Percentiles rank a stretch among this genome's conserved stretches.
phyloP scores from a whole-genome alignment of 2,113 vertebrate species.

The Mus spicilegus region DNA sequence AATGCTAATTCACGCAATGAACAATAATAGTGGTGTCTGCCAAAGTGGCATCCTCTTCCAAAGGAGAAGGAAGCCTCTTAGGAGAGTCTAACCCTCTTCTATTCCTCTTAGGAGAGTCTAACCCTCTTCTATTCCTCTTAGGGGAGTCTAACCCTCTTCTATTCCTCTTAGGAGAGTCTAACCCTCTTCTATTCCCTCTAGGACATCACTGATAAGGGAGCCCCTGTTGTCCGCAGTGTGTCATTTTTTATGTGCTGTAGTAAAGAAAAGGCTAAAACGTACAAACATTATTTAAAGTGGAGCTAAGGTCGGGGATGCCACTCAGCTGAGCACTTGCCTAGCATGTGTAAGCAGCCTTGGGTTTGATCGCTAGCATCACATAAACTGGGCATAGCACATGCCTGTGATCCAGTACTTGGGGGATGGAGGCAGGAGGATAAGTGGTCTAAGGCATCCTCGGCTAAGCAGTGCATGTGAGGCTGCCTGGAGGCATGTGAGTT shows the following conservation, averaged over 20 bases:
- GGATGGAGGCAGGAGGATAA: not conserved
- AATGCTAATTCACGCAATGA: constrained; percentile 24
- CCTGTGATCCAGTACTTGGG: not conserved
- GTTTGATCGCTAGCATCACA: not conserved
- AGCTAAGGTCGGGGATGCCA: not conserved
- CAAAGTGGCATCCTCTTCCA: not conserved
- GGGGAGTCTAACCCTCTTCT: not conserved
- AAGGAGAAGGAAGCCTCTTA: not conserved
- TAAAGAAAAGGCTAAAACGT: not conserved
- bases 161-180: too few species aligned
- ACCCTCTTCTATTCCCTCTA: not conserved
- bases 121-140: not conserved
- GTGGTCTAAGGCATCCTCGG: not conserved
- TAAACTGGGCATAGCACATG: not conserved
- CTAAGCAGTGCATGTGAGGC: not conserved
- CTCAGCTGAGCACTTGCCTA: not conserved
- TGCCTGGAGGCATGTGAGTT: not conserved
- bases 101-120: not conserved
- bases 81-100: too few species aligned
- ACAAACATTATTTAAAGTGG: not conserved
- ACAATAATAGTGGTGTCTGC: not conserved
- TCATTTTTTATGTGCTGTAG: not conserved
- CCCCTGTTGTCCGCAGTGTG: not conserved
- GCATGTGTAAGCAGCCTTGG: not conserved
- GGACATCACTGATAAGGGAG: not conserved